A percentile compares a stretch with the other conserved stretches of the same genome.
These are phyloP conservation scores for Cheilinus undulatus DNA, from an alignment of 2,113 vertebrate genomes.

Conservation along the genomic window DNA sequence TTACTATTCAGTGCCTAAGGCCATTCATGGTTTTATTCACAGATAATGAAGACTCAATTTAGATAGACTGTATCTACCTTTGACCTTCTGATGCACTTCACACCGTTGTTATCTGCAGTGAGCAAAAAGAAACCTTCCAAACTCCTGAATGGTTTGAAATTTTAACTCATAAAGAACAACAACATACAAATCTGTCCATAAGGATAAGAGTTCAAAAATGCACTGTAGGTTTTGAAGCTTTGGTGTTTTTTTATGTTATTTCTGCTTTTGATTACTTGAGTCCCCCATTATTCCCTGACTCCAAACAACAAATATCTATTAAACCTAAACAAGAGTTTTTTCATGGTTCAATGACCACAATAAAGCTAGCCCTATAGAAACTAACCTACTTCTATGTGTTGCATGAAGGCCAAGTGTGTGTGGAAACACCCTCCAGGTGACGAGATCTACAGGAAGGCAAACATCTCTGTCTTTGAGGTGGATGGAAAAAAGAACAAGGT, in stretches of 20 bases:
- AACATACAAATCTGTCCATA: too few relatives aligned
- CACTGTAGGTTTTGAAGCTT: background rate
- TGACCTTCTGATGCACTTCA: background rate
- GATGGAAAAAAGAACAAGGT: constrained; percentile 99
- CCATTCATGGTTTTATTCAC: constrained; percentile 5
- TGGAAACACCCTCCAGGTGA: constrained; percentile 98
- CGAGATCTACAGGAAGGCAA: constrained; percentile 95
- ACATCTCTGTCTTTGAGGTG: constrained; percentile 97
- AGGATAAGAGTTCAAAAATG: background rate
- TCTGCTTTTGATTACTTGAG: too few relatives aligned
- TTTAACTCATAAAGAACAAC: too few relatives aligned
- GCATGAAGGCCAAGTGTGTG: constrained; percentile 92
- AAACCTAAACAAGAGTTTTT: background rate
- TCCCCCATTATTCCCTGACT: background rate
- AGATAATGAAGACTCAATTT: constrained; percentile 10
- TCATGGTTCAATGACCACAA: background rate
- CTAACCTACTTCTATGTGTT: background rate
- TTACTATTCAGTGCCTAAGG: constrained; percentile 14
- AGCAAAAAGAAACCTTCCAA: background rate
- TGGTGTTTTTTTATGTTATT: too few relatives aligned
- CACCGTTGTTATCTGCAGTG: background rate
- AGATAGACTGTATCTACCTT: constrained; percentile 14
- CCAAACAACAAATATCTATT: background rate
- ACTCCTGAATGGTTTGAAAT: background rate
- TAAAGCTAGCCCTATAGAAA: background rate